Evolutionary conservation across 2,113 vertebrate genomes (phyloP).

Genomic region (Psittacus erithacus): DNA sequence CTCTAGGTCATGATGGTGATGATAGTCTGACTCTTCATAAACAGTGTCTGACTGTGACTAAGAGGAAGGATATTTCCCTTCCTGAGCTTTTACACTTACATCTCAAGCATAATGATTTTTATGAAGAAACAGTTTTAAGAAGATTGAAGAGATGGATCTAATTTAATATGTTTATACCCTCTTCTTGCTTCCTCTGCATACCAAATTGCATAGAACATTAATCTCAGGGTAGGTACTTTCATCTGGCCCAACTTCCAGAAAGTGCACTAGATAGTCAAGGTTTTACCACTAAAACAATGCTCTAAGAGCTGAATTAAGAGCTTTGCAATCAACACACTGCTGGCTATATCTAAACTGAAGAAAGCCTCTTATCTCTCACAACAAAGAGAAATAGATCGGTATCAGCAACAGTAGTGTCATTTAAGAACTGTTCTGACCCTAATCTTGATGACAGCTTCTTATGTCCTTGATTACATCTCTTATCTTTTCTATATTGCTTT

Average conservation of each 20-base stretch:
- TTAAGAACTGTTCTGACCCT: neutral
- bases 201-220: neutral
- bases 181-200: neutral
- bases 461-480: accelerated
- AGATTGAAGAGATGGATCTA: neutral
- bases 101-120: neutral
- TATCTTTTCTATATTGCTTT: neutral
- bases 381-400: accelerated
- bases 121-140: neutral
- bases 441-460: neutral
- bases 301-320: neutral
- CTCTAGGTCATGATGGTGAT: neutral
- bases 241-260: neutral
- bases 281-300: neutral
- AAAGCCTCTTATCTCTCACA: neutral
- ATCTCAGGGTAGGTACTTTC: neutral
- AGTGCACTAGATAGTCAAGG: neutral
- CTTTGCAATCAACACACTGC: neutral
- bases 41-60: neutral
- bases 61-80: neutral
- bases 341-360: neutral
- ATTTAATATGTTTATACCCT: neutral
- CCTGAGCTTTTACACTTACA: neutral
- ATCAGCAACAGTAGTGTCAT: neutral
- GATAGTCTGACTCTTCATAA: neutral